phyloP scores from a whole-genome alignment of 64 coral and sea anemone genomes.

The Stylophora pistillata region DNA sequence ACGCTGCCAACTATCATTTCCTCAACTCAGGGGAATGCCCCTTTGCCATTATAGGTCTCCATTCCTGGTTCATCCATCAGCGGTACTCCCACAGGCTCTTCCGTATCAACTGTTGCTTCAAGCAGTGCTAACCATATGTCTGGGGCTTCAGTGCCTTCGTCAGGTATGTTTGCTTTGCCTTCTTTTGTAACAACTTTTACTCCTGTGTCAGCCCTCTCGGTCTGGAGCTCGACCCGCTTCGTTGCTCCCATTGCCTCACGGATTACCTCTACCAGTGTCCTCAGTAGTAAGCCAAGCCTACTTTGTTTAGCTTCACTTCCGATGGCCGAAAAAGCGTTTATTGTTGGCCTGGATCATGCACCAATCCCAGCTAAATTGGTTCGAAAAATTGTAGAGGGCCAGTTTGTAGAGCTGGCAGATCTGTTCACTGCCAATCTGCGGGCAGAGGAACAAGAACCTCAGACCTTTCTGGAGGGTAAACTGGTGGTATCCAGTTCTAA shows the following conservation, averaged over 20 bases:
- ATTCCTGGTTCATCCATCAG: not conserved
- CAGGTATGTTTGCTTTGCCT: conserved; percentile 10
- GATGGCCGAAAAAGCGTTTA: too few relatives aligned
- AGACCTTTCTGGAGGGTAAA: not conserved
- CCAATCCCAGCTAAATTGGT: not conserved
- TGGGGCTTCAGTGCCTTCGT: not conserved
- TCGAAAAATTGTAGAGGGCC: not conserved
- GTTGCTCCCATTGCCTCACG: not conserved
- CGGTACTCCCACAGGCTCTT: not conserved
- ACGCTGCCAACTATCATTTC: not conserved
- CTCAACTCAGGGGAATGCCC: not conserved
- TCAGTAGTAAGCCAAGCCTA: not conserved
- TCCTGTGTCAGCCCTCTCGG: not conserved
- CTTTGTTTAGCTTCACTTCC: too few relatives aligned
- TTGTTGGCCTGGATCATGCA: not conserved
- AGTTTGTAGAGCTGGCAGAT: not conserved
- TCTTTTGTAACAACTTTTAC: not conserved
- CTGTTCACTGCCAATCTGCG: not conserved
- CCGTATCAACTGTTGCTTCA: not conserved
- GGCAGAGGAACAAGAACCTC: too few relatives aligned
- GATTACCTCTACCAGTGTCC: not conserved
- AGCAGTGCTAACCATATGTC: too few relatives aligned
- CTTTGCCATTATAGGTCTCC: not conserved
- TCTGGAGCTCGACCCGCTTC: not conserved
- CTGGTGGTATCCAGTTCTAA: not conserved